phyloP scores from a whole-genome alignment of 2,797 vertebrate species.

The Rhadinocentrus ornatus region DNA sequence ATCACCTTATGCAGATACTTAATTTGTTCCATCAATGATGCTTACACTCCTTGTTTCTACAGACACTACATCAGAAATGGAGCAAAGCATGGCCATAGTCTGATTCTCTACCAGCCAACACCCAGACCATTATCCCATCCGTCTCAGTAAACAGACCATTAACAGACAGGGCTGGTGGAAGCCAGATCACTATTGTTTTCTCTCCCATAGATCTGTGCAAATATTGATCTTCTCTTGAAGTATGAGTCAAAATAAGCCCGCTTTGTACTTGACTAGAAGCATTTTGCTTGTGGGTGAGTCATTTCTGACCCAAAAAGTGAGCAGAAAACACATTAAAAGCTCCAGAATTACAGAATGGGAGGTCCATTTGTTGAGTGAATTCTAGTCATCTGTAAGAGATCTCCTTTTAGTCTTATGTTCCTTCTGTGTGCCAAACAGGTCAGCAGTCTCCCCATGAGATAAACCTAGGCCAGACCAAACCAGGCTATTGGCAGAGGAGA shows the following conservation, averaged over 20 bases:
- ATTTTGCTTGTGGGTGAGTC: slow-evolving; percentile 71
- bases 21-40: slow-evolving; percentile 36
- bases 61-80: slow-evolving; percentile 66
- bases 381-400: slow-evolving; percentile 59
- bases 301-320: slow-evolving; percentile 63
- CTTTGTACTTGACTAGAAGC: slow-evolving; percentile 67
- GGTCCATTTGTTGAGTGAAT: slow-evolving; percentile 45
- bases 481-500: slow-evolving; percentile 48
- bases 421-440: slow-evolving; percentile 60
- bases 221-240: slow-evolving; percentile 83
- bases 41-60: slow-evolving; percentile 47
- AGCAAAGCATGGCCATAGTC: slow-evolving; percentile 58
- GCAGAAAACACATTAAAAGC: slow-evolving; percentile 42
- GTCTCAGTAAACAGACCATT: slow-evolving; percentile 82
- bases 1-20: slow-evolving; percentile 35
- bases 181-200: slow-evolving; percentile 80
- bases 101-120: slow-evolving; percentile 68
- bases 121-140: slow-evolving; percentile 78
- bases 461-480: slow-evolving; percentile 50
- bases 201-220: slow-evolving; percentile 79
- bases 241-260: slow-evolving; percentile 76
- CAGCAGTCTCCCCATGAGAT: slow-evolving; percentile 54
- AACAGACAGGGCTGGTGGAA: slow-evolving; percentile 76
- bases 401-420: slow-evolving; percentile 71
- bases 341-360: slow-evolving; percentile 43